phyloP scores from a whole-genome alignment of 2,113 vertebrate species.

The Taxidea taxus region DNA sequence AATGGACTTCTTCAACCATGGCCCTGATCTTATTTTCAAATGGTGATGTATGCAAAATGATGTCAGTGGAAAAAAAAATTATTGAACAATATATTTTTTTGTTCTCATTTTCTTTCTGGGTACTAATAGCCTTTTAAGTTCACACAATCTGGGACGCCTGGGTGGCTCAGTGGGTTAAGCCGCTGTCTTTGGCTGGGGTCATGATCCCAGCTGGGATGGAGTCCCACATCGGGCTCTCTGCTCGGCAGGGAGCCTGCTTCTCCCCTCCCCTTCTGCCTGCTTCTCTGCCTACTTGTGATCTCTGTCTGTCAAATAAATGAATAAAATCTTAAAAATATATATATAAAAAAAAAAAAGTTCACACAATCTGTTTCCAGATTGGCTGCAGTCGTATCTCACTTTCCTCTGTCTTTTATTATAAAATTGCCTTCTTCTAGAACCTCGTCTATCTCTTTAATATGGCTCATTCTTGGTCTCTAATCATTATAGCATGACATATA shows the following conservation, averaged over 20 bases:
- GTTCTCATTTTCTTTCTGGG: background rate
- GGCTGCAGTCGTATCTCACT: background rate
- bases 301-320: too few relatives aligned
- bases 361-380: background rate
- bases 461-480: background rate
- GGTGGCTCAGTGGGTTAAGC: too few relatives aligned
- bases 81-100: background rate
- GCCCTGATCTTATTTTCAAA: background rate
- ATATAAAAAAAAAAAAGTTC: too few relatives aligned
- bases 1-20: background rate
- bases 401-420: background rate
- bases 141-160: too few relatives aligned
- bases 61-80: background rate
- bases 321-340: too few relatives aligned
- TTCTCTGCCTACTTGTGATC: too few relatives aligned
- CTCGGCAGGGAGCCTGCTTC: too few relatives aligned
- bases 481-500: background rate
- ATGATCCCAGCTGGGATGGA: too few relatives aligned
- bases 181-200: too few relatives aligned
- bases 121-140: background rate
- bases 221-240: too few relatives aligned
- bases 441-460: background rate
- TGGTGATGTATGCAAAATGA: background rate
- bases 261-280: too few relatives aligned
- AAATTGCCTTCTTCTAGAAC: background rate